phyloP scores from a whole-genome alignment of 2,797 vertebrate species.

The Pagetopsis macropterus region DNA sequence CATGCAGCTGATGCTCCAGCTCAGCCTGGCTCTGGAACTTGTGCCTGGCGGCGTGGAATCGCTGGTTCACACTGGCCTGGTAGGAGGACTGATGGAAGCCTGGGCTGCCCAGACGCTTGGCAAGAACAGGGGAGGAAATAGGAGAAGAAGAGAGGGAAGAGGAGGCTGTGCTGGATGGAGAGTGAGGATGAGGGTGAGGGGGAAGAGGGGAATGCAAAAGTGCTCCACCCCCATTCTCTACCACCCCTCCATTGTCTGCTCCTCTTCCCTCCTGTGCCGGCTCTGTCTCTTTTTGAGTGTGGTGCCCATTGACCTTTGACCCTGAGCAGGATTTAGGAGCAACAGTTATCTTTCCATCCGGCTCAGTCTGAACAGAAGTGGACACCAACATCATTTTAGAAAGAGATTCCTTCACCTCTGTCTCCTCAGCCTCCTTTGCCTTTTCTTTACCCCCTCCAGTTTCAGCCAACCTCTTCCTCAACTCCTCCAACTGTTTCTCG shows the following conservation, averaged over 20 bases:
- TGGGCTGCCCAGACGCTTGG: conserved; percentile 87
- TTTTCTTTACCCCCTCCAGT: conserved; percentile 44
- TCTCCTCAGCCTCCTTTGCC: conserved; percentile 42
- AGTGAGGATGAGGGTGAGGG: conserved; percentile 75
- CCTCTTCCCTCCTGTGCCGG: conserved; percentile 65
- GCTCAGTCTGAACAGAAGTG: conserved; percentile 87
- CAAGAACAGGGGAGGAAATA: conserved; percentile 92
- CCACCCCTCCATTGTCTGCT: conserved; percentile 73
- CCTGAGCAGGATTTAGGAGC: conserved; percentile 56
- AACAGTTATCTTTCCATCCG: conserved; percentile 64
- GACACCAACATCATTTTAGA: conserved; percentile 57
- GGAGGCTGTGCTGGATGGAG: conserved; percentile 92
- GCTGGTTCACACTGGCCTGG: conserved; percentile 95
- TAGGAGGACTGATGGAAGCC: conserved; percentile 93
- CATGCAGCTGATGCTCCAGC: conserved; percentile 89
- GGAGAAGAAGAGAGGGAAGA: conserved; percentile 96
- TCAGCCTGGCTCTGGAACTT: conserved; percentile 96
- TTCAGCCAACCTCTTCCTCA: conserved; percentile 84
- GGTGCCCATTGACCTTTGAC: conserved; percentile 79
- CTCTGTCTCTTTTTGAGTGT: conserved; percentile 73
- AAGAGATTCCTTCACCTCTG: conserved; percentile 51
- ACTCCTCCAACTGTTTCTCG: conserved; percentile 87
- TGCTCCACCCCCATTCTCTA: conserved; percentile 85
- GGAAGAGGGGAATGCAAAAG: conserved; percentile 78
- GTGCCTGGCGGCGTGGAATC: conserved; percentile 96